Evolutionary conservation across 2,888 invertebrate genomes (phyloP).

Genomic region (Megalurothrips usitatus): DNA sequence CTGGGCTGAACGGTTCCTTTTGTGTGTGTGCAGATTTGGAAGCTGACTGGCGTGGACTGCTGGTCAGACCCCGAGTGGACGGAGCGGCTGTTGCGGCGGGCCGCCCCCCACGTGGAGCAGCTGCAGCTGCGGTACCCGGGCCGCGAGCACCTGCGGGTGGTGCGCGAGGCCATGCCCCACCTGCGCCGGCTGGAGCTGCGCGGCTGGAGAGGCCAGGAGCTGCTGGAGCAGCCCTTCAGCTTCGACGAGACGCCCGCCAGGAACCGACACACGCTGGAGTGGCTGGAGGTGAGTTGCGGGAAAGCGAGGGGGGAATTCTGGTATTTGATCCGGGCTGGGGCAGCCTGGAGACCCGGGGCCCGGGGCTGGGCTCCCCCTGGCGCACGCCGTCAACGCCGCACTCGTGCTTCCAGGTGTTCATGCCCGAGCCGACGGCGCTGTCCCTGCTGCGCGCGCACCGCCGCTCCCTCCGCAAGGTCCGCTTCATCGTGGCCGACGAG

Average conservation of each 20-base stretch:
- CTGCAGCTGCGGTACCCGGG: conserved; percentile 3
- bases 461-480: neutral
- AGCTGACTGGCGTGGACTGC: neutral
- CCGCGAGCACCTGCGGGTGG: conserved; percentile 14
- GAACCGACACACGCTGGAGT: neutral
- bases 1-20: neutral
- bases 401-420: neutral
- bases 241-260: neutral
- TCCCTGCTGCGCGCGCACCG: neutral
- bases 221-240: neutral
- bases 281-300: neutral
- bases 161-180: conserved; percentile 11
- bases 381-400: neutral
- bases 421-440: neutral
- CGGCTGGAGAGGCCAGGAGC: neutral
- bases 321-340: too few species aligned
- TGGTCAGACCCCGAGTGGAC: conserved; percentile 5
- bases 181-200: neutral
- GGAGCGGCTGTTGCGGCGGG: neutral
- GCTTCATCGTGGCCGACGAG: neutral
- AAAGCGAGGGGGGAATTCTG: neutral
- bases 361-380: neutral
- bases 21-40: neutral
- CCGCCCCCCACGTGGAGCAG: neutral
- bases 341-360: neutral